Base-by-base conservation (phyloP, 2,888 invertebrate species). In the Sinohyriopsis cumingii region DNA sequence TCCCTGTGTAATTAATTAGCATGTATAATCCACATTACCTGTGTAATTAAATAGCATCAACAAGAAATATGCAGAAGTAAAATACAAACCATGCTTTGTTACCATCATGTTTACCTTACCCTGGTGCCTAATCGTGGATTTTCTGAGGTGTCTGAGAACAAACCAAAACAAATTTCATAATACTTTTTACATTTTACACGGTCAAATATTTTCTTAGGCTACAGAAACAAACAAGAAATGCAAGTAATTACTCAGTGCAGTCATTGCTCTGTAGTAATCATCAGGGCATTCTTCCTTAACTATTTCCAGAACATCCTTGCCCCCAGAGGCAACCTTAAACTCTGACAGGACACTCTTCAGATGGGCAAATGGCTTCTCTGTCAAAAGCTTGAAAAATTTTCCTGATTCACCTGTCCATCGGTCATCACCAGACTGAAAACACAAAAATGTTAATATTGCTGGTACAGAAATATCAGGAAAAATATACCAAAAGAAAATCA, bases 371-470 rank as follows among this genome's bases (percentile, higher is more conserved):
- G 73, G 82, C 59, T 77, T 76, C n/a, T 75, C 75, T 62, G 72
- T 80, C 61, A 86, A 68, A 69, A 86, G 72, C 53, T 76, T 79
- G 20, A 86, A 68, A 73, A 85, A 84, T 59, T 78, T 77, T 0
- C 86, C 84, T 66, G 70, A 78, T 24, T 81, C 75, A 70, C 81
- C 80, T 24, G 82, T 81, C 84, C 85, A 86, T 25, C 84, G 67
- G 15, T 82, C 84, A 25, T 85, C 84, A 15, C 83, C 86, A 62
- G 76, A 79, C 85, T 86, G 78, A 19, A 33, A 68, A 72, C 55
- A 59, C 22, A 56, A 56, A 33, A 64, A 22, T 20, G 60, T 45
- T 45, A 45, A 15, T 15, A 3, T 15, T 45, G 45, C 3, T 12
- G 45, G 45, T 12, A 45, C 15, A 45, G 3, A 45, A 45, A 45